Evolutionary conservation across 2,797 vertebrate species (phyloP), one percentile per base, ranked within the genome.

Genomic region (Momotus momota): DNA sequence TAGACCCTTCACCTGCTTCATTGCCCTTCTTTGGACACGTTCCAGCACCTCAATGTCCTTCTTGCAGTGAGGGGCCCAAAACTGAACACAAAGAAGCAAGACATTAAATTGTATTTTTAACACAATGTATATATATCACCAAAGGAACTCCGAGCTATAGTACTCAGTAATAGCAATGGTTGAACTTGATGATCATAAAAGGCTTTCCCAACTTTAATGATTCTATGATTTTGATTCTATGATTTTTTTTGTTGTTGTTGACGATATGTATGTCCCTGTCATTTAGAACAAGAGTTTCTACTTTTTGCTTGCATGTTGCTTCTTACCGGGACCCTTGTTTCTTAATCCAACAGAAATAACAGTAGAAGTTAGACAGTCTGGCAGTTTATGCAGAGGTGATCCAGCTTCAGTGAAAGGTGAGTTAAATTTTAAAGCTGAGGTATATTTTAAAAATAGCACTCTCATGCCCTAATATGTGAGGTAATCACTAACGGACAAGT

Each of bases 91-190:
- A 60, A 38, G 22, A 26, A 60, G 3, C 9, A 92, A 72, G 26
- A 18, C 9, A 62, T 57, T 66, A 27, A 82, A 66, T 54, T 9
- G 1, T 23, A 23, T 41, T 66, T 90, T 88, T 77, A 5, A 16
- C 6, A 35, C 19, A 40, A 35, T 35, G 7, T 14, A 14, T 29
- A 23, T 54, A 77, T 74, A 41, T 38, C 67, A 61, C 11, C 9
- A 52, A 58, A 88, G 18, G 15, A 90, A n/a, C 16, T 21, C 0
- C 0, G 4, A 77, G 31, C 7, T 54, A 2, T 4, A 19, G 3
- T 22, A 48, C 14, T 86, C 46, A 73, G 4, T 11, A 35, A 72
- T 1, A 6, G 3, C 11, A 79, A 4, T 49, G 23, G 7, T 49
- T 49, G 48, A 23, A 49, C 48, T 49, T 25, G 48, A 49, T 49